phyloP scores from a whole-genome alignment of 1,140 invertebrate genomes.

The Dreissena polymorpha region DNA sequence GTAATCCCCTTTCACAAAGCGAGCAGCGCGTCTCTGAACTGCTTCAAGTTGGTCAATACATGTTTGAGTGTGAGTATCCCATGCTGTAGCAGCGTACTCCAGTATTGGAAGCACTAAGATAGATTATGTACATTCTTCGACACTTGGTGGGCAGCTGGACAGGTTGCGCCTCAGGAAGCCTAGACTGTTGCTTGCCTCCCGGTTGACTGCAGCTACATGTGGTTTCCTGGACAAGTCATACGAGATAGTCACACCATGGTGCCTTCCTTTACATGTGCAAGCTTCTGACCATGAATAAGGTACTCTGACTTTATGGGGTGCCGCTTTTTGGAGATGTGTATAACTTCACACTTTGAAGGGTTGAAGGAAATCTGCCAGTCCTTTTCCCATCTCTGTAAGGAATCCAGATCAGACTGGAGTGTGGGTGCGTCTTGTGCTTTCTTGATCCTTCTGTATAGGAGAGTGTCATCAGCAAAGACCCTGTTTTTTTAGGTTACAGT shows the following conservation, averaged over 20 bases:
- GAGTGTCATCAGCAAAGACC: slow-evolving; percentile 34
- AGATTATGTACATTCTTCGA: background rate
- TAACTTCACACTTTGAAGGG: background rate
- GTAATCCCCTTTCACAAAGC: slow-evolving; percentile 24
- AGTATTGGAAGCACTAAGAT: slow-evolving; percentile 26
- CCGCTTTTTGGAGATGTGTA: slow-evolving; percentile 12
- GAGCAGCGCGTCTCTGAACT: slow-evolving; percentile 18
- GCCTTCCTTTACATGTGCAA: background rate
- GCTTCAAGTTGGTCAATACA: slow-evolving; percentile 5
- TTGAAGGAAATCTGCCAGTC: background rate
- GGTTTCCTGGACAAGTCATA: slow-evolving; percentile 14
- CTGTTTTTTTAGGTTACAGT: slow-evolving; percentile 27
- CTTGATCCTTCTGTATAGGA: slow-evolving; percentile 13
- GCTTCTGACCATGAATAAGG: background rate
- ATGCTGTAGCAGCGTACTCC: slow-evolving; percentile 5
- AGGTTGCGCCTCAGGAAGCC: slow-evolving; percentile 31
- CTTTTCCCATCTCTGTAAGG: background rate
- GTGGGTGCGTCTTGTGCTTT: no score
- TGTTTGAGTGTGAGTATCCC: background rate
- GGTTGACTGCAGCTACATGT: no score
- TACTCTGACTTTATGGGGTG: background rate
- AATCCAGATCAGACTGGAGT: slow-evolving; percentile 4
- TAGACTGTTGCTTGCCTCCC: background rate
- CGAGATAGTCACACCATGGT: background rate
- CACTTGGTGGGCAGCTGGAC: background rate